phyloP scores from a whole-genome alignment of 2,888 invertebrate species.

The Drosophila nr. medialis region DNA sequence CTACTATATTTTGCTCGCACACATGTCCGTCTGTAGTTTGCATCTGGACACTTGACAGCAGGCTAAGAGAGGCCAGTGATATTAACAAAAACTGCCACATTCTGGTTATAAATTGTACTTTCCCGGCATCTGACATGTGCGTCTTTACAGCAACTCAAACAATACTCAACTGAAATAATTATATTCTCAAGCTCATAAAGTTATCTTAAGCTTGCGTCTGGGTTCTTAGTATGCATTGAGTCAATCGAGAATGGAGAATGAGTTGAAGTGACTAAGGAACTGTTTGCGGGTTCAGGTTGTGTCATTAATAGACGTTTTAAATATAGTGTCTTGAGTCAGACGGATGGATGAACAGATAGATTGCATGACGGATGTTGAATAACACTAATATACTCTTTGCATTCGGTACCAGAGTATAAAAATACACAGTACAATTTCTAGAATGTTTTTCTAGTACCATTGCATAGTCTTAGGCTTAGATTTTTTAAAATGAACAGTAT shows the following conservation, averaged over 20 bases:
- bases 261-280: neutral
- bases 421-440: neutral
- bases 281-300: neutral
- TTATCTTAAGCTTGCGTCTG: neutral
- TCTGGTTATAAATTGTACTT: neutral
- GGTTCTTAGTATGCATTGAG: neutral
- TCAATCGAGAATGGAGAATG: neutral
- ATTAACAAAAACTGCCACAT: conserved; percentile 26
- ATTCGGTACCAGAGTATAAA: neutral
- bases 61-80: neutral
- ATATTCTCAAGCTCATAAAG: neutral
- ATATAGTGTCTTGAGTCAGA: neutral
- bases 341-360: neutral
- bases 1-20: conserved; percentile 9
- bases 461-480: conserved; percentile 41
- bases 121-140: neutral
- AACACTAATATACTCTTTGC: neutral
- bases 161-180: conserved; percentile 23
- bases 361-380: neutral
- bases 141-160: neutral
- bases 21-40: conserved; percentile 19
- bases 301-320: neutral
- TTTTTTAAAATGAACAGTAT: neutral
- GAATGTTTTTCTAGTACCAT: neutral
- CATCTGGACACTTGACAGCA: neutral